These are phyloP conservation scores for Crocuta crocuta DNA, from an alignment of 2,113 vertebrate genomes.

Conservation along the genomic window DNA sequence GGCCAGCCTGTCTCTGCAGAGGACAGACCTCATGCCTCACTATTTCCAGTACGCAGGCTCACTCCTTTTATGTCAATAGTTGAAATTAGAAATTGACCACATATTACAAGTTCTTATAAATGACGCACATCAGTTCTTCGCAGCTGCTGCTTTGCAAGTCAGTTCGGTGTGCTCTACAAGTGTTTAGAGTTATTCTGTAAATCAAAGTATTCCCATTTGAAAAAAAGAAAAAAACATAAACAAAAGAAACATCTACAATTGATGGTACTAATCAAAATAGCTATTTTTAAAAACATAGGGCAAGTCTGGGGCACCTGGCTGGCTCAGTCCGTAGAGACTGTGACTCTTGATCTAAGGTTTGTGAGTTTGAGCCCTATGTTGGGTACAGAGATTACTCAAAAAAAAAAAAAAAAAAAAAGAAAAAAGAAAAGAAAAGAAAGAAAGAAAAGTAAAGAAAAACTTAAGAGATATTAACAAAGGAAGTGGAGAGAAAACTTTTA, in stretches of 20 bases:
- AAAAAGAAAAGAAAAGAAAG: no score
- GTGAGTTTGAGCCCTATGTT: no score
- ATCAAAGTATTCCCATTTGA: not conserved
- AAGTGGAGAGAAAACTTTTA: not conserved
- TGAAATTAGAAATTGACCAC: conserved; percentile 34
- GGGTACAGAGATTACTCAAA: no score
- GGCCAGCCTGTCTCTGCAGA: not conserved
- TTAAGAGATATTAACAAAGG: no score
- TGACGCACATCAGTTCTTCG: not conserved
- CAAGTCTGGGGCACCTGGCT: not conserved
- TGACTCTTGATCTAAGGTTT: no score
- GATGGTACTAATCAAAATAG: not conserved
- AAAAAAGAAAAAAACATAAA: not conserved
- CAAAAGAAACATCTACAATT: not conserved
- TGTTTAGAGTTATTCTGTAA: not conserved
- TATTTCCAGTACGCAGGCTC: not conserved
- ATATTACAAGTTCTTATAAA: not conserved
- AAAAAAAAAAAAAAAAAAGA: no score
- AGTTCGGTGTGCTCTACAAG: not conserved
- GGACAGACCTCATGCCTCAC: not conserved
- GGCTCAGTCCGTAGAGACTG: no score
- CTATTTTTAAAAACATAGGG: not conserved
- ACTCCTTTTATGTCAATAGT: not conserved
- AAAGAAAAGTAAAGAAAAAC: no score
- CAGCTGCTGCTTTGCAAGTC: not conserved